phyloP scores from a whole-genome alignment of 2,888 invertebrate genomes.

The Allophyes oxyacanthae region DNA sequence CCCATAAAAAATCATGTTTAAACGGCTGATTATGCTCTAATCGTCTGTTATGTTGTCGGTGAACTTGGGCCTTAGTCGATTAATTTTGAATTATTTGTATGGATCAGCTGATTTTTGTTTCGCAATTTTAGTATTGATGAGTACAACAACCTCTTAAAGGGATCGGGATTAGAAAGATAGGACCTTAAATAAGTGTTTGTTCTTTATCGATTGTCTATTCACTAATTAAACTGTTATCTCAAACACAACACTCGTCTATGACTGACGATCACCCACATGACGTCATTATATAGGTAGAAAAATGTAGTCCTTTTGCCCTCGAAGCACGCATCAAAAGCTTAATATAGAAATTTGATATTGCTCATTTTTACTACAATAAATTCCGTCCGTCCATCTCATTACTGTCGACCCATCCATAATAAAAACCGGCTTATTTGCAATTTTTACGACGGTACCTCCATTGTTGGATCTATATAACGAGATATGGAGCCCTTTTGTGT shows the following conservation, averaged over 20 bases:
- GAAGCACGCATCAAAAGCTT: constrained; percentile 26
- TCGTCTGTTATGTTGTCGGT: no score
- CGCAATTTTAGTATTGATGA: no score
- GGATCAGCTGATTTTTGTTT: no score
- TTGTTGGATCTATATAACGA: constrained; percentile 77
- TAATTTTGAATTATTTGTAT: no score
- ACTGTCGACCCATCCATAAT: constrained; percentile 64
- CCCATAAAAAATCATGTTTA: no score
- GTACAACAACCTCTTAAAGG: no score
- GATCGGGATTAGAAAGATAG: no score
- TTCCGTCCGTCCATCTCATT: constrained; percentile 72
- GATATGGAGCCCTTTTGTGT: constrained; percentile 80
- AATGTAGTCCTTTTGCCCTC: background rate
- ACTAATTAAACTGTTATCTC: constrained; percentile 39
- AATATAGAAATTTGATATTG: constrained; percentile 53
- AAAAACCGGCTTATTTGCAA: constrained; percentile 82
- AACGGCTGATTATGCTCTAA: no score
- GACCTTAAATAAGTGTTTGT: constrained; percentile 18
- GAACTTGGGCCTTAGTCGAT: no score
- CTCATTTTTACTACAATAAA: constrained; percentile 58
- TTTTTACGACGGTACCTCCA: constrained; percentile 80
- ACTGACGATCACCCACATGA: no score
- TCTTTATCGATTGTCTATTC: constrained; percentile 18
- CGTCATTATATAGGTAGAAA: no score
- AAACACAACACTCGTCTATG: constrained; percentile 11